Percentiles rank a stretch among this genome's conserved stretches.
phyloP scores from a whole-genome alignment of 2,797 vertebrate species.

The Allobates femoralis region DNA sequence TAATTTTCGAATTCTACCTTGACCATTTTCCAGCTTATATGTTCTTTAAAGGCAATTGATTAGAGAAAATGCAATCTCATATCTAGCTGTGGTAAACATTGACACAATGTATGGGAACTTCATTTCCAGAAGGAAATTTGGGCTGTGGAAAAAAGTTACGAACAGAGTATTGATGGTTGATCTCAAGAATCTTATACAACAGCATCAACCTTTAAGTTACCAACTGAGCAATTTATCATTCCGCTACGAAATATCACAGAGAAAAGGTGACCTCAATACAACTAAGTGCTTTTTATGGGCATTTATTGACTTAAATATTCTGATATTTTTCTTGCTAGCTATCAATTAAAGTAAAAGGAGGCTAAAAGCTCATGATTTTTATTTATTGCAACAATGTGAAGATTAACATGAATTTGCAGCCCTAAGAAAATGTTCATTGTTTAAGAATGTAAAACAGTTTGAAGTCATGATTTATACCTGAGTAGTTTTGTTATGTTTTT shows the following conservation, averaged over 20 bases:
- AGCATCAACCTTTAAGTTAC: constrained; percentile 24
- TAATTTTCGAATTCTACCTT: not conserved
- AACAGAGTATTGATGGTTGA: constrained; percentile 34
- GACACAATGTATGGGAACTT: constrained; percentile 5
- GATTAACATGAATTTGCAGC: not conserved
- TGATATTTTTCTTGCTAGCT: not conserved
- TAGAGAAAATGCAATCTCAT: not conserved
- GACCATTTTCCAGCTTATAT: not conserved
- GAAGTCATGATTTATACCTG: not conserved
- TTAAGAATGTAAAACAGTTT: not conserved
- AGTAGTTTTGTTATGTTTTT: not conserved
- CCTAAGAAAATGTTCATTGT: constrained; percentile 6
- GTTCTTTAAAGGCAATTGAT: not conserved
- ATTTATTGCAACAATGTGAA: not conserved
- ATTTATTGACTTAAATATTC: constrained; percentile 10
- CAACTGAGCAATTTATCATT: constrained; percentile 13
- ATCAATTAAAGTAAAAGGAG: not conserved
- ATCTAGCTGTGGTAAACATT: constrained; percentile 35
- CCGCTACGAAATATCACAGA: constrained; percentile 12
- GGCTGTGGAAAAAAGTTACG: constrained; percentile 24
- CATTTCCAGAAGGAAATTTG: not conserved
- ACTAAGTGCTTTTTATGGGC: constrained; percentile 17
- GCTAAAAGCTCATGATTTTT: not conserved
- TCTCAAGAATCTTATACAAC: constrained; percentile 3
- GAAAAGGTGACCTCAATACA: constrained; percentile 30